phyloP scores from a whole-genome alignment of 1,140 invertebrate species.

The Pseudachorutes palmiensis region DNA sequence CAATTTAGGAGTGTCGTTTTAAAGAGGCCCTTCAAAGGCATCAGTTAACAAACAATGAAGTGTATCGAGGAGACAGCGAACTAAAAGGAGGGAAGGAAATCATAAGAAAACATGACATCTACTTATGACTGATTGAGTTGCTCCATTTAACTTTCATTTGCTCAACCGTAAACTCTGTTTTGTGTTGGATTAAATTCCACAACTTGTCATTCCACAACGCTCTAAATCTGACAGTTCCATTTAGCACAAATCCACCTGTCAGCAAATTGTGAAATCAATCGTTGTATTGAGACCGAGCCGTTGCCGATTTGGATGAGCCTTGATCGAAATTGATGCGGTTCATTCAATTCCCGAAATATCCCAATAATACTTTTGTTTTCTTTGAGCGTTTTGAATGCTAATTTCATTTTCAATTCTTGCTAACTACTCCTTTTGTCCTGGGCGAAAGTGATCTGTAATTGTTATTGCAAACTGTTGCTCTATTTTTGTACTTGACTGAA shows the following conservation, averaged over 20 bases:
- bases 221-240: slow-evolving; percentile 12
- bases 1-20: background rate
- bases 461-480: background rate
- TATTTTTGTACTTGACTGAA: too few species aligned
- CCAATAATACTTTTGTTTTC: background rate
- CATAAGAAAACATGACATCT: background rate
- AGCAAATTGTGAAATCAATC: background rate
- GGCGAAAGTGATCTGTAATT: background rate
- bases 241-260: background rate
- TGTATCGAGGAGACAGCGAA: background rate
- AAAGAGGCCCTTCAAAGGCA: too few species aligned
- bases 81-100: background rate
- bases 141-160: background rate
- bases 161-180: background rate
- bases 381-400: background rate
- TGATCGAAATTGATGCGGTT: too few species aligned
- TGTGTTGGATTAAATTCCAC: too few species aligned
- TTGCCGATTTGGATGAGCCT: too few species aligned
- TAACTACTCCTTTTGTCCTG: background rate
- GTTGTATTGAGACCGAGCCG: background rate
- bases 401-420: background rate
- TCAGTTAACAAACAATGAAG: too few species aligned
- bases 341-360: background rate
- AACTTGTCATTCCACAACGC: slow-evolving; percentile 6
- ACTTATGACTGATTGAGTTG: background rate